These are phyloP conservation scores for Meteorus sp. DNA, from an alignment of 1,140 invertebrate species.

Conservation along the genomic window DNA sequence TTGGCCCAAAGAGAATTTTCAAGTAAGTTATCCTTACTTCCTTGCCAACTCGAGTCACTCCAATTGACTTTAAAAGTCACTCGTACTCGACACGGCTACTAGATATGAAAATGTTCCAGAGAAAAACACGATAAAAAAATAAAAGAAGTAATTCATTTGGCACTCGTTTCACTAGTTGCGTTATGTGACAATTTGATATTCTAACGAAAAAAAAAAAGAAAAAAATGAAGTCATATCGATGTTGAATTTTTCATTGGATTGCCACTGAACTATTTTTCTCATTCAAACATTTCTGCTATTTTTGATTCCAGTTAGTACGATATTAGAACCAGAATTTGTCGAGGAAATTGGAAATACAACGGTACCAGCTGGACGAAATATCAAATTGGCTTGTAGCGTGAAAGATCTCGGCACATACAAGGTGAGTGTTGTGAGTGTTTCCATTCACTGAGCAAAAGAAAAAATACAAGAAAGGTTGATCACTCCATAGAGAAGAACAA, in stretches of 20 bases:
- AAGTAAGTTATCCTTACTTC: conserved; percentile 43
- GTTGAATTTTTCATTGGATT: too few relatives aligned
- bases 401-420: conserved; percentile 81
- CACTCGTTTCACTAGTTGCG: too few relatives aligned
- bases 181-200: background rate
- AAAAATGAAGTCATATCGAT: conserved; percentile 19
- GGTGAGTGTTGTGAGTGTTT: conserved; percentile 18
- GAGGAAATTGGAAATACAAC: conserved; percentile 69
- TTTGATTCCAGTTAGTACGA: conserved; percentile 52
- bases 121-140: too few relatives aligned
- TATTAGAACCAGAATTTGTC: conserved; percentile 65
- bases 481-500: too few relatives aligned
- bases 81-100: conserved; percentile 14
- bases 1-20: conserved; percentile 56
- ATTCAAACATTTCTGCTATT: background rate
- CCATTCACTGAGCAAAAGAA: too few relatives aligned
- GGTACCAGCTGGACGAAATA: conserved; percentile 78
- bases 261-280: too few relatives aligned
- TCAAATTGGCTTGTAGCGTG: conserved; percentile 85
- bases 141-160: too few relatives aligned
- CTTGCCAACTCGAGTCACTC: conserved; percentile 51
- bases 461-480: too few relatives aligned
- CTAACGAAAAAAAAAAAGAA: conserved; percentile 40
- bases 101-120: too few relatives aligned
- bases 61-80: conserved; percentile 51